Evolutionary conservation across 2,797 vertebrate genomes (phyloP), one percentile per base, ranked within the genome.

Genomic region (Syngnathus rostellatus): DNA sequence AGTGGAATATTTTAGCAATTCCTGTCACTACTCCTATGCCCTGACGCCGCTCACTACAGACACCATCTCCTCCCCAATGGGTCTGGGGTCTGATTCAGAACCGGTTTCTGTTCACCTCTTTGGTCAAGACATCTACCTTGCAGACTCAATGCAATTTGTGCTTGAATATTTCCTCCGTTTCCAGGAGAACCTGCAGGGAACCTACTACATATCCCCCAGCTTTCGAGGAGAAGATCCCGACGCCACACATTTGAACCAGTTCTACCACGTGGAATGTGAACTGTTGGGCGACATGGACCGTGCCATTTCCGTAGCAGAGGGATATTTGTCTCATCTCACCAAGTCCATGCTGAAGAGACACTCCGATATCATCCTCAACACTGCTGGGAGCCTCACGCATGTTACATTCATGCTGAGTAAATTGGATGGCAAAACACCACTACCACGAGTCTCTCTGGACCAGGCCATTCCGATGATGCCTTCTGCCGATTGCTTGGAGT

Each of bases 101-200:
- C 92, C 92, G 21, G 91, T 93, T 63, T 87, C 76, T 60, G 85
- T 92, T 45, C 86, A 87, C 68, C 70, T 93, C 54, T 72, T 92
- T 63, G 91, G 91, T 16, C 90, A 92, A 66, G 79, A 89, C 62
- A 82, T 91, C 45, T 92, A 91, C 71, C 74, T 93, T 58, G 92
- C 92, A 6, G 92, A 93, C 75, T 93, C 92, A 19, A 93, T 93
- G 92, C 92, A 93, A 48, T 93, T 93, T 86, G 87, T 90, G 1
- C 87, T 93, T 53, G 92, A 93, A 79, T 93, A 93, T 75, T 92
- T 92, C 69, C 85, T 93, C 71, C 87, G 91, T 45, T 91, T 93
- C 64, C 91, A 91, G 57, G 89, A 93, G 1, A 83, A 85, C 60
- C 82, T 92, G 6, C 79, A 81, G 0, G 91, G 92, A 8, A 74